Base-by-base conservation (phyloP, 2,888 invertebrate species). In the Selenia dentaria region DNA sequence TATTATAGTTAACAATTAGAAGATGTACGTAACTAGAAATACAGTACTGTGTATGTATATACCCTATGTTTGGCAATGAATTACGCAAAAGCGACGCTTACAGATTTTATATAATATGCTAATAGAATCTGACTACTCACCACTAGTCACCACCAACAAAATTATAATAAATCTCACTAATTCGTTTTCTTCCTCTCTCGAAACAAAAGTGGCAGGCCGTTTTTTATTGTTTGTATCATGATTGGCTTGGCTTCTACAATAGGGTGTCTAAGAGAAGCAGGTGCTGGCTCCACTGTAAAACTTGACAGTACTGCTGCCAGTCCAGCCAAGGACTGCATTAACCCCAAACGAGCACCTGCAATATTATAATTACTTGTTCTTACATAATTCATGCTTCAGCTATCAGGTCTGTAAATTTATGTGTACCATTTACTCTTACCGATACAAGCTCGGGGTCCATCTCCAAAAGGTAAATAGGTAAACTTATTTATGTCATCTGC, bases 251-350 rank as follows among this genome's bases (percentile, higher is more conserved):
- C 70, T 44, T 70, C 59, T 1, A 70, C 51, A 9, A n/a, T 12
- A n/a, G 74, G 74, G 8, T 54, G 50, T 1, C 70, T 64, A n/a
- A 35, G 50, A 0, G 76, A 61, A 20, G 47, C 54, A 1, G 71
- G 64, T 6, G 79, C 79, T 2, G 81, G 81, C 13, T 53, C 44
- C 49, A 83, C 80, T 1, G 64, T 59, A 62, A 70, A 79, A 42
- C 51, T 62, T 12, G 74, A 52, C 54, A 83, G 64, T 24, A 82
- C 62, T 11, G 82, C 79, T 11, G 82, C 82, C 38, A 82, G 59
- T 0, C 81, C 82, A 2, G 81, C 81, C 51, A 81, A 46, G 3
- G 83, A 83, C 69, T 82, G 83, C 83, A 83, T 80, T 43, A 69
- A 59, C 0, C 79, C 83, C 12, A 83, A 51, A 0, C 83, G 75